A percentile compares a stretch with the other conserved stretches of the same genome.
Conservation (phyloP, 2,113 vertebrate species). For the Delphinus delphis region DNA sequence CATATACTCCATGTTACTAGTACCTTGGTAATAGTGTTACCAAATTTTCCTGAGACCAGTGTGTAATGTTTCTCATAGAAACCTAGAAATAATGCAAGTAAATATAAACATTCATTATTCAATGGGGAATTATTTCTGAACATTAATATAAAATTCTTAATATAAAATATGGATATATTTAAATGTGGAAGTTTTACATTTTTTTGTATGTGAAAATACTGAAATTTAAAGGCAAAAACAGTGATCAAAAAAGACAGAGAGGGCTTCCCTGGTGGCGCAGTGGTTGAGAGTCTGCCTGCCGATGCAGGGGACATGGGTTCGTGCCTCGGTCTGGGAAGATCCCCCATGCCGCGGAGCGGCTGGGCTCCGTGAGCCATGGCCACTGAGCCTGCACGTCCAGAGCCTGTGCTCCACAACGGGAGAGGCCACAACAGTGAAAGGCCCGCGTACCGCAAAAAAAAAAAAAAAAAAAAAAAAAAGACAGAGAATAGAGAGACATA, state of each 20-base stretch:
- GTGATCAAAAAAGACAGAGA: background rate
- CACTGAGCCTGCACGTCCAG: too few species aligned
- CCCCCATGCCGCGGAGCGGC: too few species aligned
- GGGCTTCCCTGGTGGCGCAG: too few species aligned
- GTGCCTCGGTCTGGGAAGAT: too few species aligned
- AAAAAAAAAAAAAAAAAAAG: background rate
- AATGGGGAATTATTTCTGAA: background rate
- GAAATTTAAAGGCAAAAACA: background rate
- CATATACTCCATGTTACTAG: background rate
- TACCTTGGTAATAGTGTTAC: background rate
- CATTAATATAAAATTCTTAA: background rate
- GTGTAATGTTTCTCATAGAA: background rate
- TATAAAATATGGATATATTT: background rate
- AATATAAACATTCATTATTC: background rate
- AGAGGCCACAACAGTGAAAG: too few species aligned
- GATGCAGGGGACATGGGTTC: too few species aligned
- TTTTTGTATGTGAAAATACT: background rate
- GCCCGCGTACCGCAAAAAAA: too few species aligned
- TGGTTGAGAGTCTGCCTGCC: too few species aligned
- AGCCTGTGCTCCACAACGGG: too few species aligned
- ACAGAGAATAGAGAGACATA: background rate
- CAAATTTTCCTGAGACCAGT: background rate
- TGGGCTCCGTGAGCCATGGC: too few species aligned
- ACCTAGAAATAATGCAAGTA: background rate
- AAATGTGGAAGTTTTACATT: background rate